Evolutionary conservation across 2,888 invertebrate species (phyloP).

Genomic region (Drosophila neonasuta): DNA sequence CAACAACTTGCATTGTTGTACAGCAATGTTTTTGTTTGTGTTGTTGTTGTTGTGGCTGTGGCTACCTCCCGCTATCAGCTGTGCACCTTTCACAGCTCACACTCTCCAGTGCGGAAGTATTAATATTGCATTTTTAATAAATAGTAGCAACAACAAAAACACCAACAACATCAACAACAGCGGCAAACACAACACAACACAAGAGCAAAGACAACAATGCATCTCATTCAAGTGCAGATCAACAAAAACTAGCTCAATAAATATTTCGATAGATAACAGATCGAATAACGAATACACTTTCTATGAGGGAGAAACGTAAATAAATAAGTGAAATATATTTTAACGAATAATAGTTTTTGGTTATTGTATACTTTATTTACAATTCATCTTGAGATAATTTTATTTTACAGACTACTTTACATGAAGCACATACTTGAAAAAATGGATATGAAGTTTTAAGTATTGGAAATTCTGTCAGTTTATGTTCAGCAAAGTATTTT

Average conservation of each 20-base stretch:
- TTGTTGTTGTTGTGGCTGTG: slow-evolving; percentile 17
- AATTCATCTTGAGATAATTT: no score
- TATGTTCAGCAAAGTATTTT: background rate
- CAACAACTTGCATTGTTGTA: slow-evolving; percentile 45
- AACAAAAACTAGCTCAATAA: background rate
- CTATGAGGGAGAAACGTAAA: background rate
- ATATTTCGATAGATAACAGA: background rate
- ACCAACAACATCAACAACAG: slow-evolving; percentile 5
- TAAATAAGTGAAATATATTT: background rate
- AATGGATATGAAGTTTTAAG: no score
- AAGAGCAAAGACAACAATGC: slow-evolving; percentile 45
- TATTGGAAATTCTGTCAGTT: background rate
- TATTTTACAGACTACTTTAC: no score
- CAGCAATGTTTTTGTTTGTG: slow-evolving; percentile 7
- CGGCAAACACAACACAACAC: slow-evolving; percentile 12
- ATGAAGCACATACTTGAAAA: no score
- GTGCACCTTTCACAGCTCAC: slow-evolving; percentile 39
- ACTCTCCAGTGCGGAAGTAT: slow-evolving; percentile 59
- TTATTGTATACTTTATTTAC: no score
- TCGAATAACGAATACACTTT: slow-evolving; percentile 24
- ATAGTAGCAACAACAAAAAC: slow-evolving; percentile 31
- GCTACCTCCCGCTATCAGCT: slow-evolving; percentile 43
- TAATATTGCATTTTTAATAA: slow-evolving; percentile 68
- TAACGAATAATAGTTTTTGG: background rate
- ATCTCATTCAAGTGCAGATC: slow-evolving; percentile 32